Conservation (phyloP, 2,797 vertebrate species). For the Antrozous pallidus region DNA sequence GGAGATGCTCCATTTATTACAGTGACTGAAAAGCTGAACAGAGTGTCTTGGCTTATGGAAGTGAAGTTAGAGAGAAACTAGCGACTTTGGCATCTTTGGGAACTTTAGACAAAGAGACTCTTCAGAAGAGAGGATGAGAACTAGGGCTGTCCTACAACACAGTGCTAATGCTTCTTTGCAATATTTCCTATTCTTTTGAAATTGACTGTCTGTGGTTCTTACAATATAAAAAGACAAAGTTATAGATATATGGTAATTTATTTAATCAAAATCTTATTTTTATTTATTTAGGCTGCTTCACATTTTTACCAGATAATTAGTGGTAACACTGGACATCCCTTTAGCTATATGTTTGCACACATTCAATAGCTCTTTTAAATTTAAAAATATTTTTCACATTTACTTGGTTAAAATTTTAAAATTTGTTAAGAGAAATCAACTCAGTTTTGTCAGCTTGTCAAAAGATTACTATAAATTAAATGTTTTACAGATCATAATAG, state of each 20-base stretch:
- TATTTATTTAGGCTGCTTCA: background rate
- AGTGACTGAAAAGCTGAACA: background rate
- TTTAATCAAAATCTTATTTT: background rate
- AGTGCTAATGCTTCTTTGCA: background rate
- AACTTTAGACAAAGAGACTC: background rate
- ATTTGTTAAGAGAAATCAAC: background rate
- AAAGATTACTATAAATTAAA: background rate
- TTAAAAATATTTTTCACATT: background rate
- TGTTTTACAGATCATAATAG: background rate
- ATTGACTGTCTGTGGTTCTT: background rate
- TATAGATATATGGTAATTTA: background rate
- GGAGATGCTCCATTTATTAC: background rate
- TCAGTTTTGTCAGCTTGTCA: background rate
- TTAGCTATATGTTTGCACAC: background rate
- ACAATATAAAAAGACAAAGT: background rate
- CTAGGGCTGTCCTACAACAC: background rate
- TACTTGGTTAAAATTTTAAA: background rate
- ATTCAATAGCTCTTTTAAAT: background rate
- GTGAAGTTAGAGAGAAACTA: background rate
- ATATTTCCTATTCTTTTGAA: background rate
- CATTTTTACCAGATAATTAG: background rate
- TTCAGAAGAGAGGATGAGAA: background rate
- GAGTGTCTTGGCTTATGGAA: background rate
- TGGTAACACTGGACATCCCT: background rate
- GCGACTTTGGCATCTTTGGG: background rate